phyloP scores from a whole-genome alignment of 37 sponge, comb jelly and placozoan species.

The Chondrilla cf. caribensis region DNA sequence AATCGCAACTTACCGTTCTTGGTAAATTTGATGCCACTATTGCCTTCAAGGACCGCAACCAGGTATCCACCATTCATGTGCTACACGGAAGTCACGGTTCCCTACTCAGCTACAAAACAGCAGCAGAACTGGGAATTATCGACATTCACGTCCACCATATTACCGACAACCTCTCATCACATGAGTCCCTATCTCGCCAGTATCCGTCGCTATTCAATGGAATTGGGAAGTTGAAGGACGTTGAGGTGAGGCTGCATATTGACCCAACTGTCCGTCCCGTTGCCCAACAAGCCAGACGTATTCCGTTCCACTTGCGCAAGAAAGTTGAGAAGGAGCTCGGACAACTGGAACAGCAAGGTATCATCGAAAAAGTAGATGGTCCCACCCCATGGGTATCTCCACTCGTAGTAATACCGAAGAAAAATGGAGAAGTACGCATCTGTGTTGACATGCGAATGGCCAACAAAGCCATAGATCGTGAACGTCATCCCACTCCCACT shows the following conservation, averaged over 20 bases:
- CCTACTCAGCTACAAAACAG: no score
- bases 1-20: no score
- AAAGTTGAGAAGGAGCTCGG: constrained; percentile 41
- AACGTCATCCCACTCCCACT: constrained; percentile 50
- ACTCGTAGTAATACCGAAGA: constrained; percentile 44
- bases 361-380: constrained; percentile 44
- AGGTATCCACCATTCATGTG: no score
- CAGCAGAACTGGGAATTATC: no score
- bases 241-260: constrained; percentile 43
- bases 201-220: constrained; percentile 40
- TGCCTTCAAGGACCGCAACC: no score
- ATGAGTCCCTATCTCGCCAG: not conserved
- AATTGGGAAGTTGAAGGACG: constrained; percentile 33
- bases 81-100: no score
- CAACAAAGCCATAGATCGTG: constrained; percentile 47
- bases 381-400: constrained; percentile 57
- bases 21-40: no score
- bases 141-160: constrained; percentile 22
- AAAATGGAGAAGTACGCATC: constrained; percentile 33
- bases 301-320: constrained; percentile 41
- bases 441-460: constrained; percentile 52
- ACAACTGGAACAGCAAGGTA: constrained; percentile 26
- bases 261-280: constrained; percentile 30
- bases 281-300: constrained; percentile 29
- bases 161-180: not conserved